phyloP scores from a whole-genome alignment of 2,888 invertebrate genomes.

The Caenorhabditis japonica region DNA sequence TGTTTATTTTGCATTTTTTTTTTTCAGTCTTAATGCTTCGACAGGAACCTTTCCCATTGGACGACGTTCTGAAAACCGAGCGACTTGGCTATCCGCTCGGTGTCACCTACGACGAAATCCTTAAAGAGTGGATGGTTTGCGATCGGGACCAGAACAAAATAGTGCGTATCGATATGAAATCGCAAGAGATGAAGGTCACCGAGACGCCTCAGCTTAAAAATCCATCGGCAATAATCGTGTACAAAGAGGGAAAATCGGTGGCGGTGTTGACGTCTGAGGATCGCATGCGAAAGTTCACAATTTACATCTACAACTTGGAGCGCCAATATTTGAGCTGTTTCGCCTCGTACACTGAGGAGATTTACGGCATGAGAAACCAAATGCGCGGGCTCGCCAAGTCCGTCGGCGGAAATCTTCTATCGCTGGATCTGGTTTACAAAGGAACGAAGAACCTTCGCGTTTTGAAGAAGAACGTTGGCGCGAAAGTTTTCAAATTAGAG shows the following conservation, averaged over 20 bases:
- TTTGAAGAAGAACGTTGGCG: constrained; percentile 22
- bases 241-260: constrained; percentile 20
- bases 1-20: too few species aligned
- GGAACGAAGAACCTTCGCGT: constrained; percentile 5
- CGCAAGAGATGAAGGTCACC: not conserved
- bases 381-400: constrained; percentile 35
- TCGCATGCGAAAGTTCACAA: not conserved
- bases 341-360: not conserved
- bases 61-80: not conserved
- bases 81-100: constrained; percentile 22
- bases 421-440: not conserved
- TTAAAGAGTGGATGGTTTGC: constrained; percentile 23
- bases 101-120: constrained; percentile 18
- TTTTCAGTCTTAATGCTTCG: too few species aligned
- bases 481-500: constrained; percentile 7
- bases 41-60: not conserved
- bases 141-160: constrained; percentile 17
- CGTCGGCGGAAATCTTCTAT: constrained; percentile 7
- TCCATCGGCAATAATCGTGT: constrained; percentile 23
- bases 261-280: constrained; percentile 15
- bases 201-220: not conserved
- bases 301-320: constrained; percentile 13
- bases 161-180: constrained; percentile 5
- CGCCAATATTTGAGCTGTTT: not conserved
- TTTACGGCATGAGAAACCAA: constrained; percentile 12